phyloP scores from a whole-genome alignment of 2,113 vertebrate genomes.

The Cheilinus undulatus region DNA sequence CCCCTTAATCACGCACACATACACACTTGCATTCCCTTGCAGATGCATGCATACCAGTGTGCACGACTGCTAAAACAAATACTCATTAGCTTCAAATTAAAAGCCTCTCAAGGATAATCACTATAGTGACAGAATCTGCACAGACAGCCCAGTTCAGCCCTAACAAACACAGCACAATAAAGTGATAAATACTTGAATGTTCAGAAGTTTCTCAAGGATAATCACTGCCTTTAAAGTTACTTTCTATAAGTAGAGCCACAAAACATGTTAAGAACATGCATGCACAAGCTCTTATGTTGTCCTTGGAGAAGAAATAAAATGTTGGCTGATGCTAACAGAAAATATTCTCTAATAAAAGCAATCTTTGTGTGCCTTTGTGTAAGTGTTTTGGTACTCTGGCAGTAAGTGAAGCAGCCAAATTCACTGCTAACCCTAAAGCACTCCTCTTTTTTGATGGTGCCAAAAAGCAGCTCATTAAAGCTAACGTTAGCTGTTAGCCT shows the following conservation, averaged over 20 bases:
- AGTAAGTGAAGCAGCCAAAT: neutral
- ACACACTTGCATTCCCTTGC: slow-evolving; percentile 17
- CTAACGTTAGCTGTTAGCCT: neutral
- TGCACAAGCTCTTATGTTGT: neutral
- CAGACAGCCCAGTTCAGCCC: neutral
- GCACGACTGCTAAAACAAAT: slow-evolving; percentile 69
- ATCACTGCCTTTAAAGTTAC: slow-evolving; percentile 15
- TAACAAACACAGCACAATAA: slow-evolving; percentile 3
- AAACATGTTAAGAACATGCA: neutral
- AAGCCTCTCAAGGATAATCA: slow-evolving; percentile 71
- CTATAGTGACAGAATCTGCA: slow-evolving; percentile 49
- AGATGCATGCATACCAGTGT: slow-evolving; percentile 32
- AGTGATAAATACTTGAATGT: slow-evolving; percentile 10
- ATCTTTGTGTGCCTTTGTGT: neutral
- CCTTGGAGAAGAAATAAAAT: slow-evolving; percentile 30
- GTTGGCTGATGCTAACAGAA: neutral
- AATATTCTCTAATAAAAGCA: slow-evolving; percentile 11
- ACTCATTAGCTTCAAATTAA: slow-evolving; percentile 76
- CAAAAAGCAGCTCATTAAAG: slow-evolving; percentile 26
- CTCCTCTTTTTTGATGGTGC: slow-evolving; percentile 4
- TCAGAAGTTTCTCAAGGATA: slow-evolving; percentile 48
- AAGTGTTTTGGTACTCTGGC: too few species aligned
- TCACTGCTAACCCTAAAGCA: slow-evolving; percentile 1
- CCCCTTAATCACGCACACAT: slow-evolving; percentile 59
- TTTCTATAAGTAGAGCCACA: neutral